phyloP scores from a whole-genome alignment of 2,797 vertebrate genomes.

The Poeciliopsis gracilis region DNA sequence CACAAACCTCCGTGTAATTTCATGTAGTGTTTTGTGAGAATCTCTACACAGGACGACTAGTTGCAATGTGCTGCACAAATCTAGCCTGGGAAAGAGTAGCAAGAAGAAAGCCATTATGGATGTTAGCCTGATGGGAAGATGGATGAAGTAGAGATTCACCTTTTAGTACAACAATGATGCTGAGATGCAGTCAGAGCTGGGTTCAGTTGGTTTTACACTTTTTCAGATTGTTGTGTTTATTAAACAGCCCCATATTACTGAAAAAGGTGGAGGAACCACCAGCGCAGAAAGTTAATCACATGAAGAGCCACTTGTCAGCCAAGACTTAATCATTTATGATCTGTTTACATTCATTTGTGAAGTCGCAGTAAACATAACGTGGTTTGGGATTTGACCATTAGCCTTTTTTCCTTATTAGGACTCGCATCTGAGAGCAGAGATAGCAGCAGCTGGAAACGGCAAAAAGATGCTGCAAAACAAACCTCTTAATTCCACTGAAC shows the following conservation, averaged over 20 bases:
- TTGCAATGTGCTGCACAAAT: background rate
- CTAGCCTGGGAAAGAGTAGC: background rate
- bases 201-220: background rate
- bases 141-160: no score
- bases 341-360: background rate
- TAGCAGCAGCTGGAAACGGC: background rate
- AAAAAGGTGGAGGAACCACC: background rate
- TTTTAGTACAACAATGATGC: background rate
- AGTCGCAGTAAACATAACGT: background rate
- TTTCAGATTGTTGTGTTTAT: background rate
- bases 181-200: background rate
- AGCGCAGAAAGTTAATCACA: background rate
- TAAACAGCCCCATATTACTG: background rate
- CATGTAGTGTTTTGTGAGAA: background rate
- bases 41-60: background rate
- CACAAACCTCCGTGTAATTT: background rate
- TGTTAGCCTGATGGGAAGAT: background rate
- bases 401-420: background rate
- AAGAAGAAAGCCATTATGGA: background rate
- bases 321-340: background rate
- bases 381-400: background rate
- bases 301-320: background rate
- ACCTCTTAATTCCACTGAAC: background rate
- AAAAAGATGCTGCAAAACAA: conserved; percentile 16
- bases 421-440: background rate